These are phyloP conservation scores for Oreochromis mossambicus DNA, from an alignment of 2,797 vertebrate genomes.

Conservation along the genomic window DNA sequence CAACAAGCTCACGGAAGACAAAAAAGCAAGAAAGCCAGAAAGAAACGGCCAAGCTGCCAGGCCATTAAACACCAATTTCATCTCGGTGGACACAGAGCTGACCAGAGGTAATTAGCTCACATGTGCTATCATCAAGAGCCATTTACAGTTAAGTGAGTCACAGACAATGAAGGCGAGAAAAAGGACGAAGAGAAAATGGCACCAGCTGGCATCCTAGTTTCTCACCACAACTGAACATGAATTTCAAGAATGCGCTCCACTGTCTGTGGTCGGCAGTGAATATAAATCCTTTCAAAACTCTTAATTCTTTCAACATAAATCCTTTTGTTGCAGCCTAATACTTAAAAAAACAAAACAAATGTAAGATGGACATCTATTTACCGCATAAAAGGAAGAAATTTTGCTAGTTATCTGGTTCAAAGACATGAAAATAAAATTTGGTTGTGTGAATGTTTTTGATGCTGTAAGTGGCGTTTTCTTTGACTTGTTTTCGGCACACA, in stretches of 20 bases:
- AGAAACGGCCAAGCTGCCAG: neutral
- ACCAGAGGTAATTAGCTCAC: neutral
- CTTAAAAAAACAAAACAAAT: neutral
- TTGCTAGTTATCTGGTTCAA: neutral
- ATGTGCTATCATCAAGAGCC: neutral
- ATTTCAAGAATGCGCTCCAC: neutral
- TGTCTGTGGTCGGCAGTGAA: neutral
- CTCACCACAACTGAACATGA: neutral
- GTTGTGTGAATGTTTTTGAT: neutral
- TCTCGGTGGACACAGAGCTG: neutral
- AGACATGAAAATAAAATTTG: neutral
- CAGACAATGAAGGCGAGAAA: neutral
- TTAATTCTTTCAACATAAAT: neutral
- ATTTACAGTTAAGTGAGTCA: conserved; percentile 5
- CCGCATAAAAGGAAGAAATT: neutral
- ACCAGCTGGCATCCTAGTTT: neutral
- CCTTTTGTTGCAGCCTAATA: neutral
- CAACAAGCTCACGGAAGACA: neutral
- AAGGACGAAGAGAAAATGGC: neutral
- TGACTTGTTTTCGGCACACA: neutral
- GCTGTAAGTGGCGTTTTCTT: neutral
- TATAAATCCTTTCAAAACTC: neutral
- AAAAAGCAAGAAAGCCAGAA: neutral
- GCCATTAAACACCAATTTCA: neutral
- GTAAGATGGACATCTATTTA: neutral